A percentile compares a stretch with the other conserved stretches of the same genome.
phyloP scores from a whole-genome alignment of 2,113 vertebrate genomes.

The Pteronura brasiliensis region DNA sequence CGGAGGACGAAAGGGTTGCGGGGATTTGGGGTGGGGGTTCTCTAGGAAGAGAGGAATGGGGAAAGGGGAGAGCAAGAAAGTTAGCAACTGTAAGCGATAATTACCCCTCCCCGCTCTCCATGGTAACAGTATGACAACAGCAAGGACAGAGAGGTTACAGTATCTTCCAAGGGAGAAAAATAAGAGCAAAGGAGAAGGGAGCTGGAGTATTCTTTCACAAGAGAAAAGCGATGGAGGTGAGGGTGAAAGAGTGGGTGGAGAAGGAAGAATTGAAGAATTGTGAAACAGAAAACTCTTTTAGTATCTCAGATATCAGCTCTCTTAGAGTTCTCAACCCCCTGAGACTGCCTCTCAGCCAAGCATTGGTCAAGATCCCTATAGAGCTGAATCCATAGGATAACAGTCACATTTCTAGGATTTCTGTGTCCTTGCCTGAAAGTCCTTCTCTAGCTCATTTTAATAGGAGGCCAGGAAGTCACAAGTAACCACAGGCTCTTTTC shows the following conservation, averaged over 20 bases:
- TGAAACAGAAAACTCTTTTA: not conserved
- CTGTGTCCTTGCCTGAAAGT: conserved; percentile 22
- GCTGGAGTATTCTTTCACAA: conserved; percentile 10
- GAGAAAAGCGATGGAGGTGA: not conserved
- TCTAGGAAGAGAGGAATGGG: not conserved
- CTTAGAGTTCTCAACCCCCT: conserved; percentile 28
- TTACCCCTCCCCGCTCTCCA: conserved; percentile 26
- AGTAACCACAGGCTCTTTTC: conserved; percentile 24
- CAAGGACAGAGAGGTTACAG: conserved; percentile 22
- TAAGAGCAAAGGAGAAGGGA: not conserved
- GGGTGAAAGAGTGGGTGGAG: not conserved
- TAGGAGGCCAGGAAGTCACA: conserved; percentile 8
- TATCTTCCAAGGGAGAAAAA: not conserved
- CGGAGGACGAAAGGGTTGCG: not conserved
- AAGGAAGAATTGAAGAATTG: not conserved
- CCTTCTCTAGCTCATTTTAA: conserved; percentile 39
- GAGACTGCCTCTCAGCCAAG: not conserved
- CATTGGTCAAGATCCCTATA: not conserved
- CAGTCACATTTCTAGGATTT: conserved; percentile 33
- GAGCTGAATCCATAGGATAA: conserved; percentile 20
- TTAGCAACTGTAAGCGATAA: not conserved
- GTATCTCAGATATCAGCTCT: conserved; percentile 36
- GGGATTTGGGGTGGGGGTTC: not conserved
- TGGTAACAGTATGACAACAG: conserved; percentile 33
- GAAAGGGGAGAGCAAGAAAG: conserved; percentile 1